phyloP scores from a whole-genome alignment of 2,888 invertebrate species.

The Eupithecia abbreviata region DNA sequence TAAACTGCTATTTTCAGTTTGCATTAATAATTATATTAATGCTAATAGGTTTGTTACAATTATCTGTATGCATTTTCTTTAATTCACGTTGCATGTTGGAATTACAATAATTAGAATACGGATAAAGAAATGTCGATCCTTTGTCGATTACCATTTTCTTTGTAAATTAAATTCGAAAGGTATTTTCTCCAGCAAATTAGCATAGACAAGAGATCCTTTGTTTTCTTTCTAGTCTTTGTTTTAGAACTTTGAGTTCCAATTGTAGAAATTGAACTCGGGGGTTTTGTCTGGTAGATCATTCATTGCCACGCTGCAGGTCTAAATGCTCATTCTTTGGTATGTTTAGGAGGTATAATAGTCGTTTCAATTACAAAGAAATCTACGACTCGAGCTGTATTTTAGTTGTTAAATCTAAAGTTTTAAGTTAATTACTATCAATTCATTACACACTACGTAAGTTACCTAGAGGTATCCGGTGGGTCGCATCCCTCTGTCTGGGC shows the following conservation, averaged over 20 bases:
- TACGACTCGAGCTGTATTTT: neutral
- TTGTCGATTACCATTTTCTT: conserved; percentile 50
- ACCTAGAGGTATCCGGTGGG: neutral
- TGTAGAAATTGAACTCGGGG: too few relatives aligned
- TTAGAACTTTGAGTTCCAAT: neutral
- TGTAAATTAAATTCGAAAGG: conserved; percentile 44
- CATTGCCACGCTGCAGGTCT: neutral
- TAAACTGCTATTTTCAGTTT: neutral
- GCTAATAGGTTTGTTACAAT: neutral
- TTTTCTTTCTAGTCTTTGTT: conserved; percentile 25
- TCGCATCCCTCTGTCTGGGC: neutral
- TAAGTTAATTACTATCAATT: too few relatives aligned
- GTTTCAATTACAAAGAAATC: neutral
- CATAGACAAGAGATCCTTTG: conserved; percentile 44
- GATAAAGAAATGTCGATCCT: conserved; percentile 18
- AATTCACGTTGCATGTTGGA: neutral
- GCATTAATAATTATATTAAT: neutral
- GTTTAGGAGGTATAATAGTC: neutral
- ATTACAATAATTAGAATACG: conserved; percentile 21
- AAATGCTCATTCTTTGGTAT: neutral
- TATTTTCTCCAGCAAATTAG: conserved; percentile 47
- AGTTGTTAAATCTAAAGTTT: neutral
- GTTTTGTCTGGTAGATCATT: neutral
- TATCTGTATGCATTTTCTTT: neutral
- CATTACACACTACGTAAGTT: neutral